Conservation (phyloP, 2,888 invertebrate genomes). For the Lochmaea crataegi region DNA sequence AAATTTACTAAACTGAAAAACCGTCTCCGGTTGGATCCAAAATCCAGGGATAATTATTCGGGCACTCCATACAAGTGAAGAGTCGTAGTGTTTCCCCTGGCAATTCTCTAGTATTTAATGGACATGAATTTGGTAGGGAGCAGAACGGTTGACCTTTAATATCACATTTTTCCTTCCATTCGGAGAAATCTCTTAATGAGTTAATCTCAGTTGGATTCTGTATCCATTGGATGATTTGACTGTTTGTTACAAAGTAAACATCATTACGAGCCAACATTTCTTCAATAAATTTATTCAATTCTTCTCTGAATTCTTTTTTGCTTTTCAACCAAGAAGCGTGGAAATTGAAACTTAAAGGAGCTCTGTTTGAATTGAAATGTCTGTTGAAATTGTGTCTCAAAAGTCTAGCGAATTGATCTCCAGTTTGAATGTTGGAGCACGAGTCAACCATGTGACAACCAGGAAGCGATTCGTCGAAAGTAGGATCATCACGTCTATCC, state of each 20-base stretch:
- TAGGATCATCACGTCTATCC: constrained; percentile 92
- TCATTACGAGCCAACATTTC: constrained; percentile 91
- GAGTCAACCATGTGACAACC: constrained; percentile 96
- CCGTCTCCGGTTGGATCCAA: constrained; percentile 95
- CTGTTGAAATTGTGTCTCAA: constrained; percentile 95
- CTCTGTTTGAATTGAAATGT: constrained; percentile 92
- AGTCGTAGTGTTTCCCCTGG: constrained; percentile 92
- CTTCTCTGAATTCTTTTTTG: constrained; percentile 92
- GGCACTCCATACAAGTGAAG: constrained; percentile 96
- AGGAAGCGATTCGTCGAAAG: constrained; percentile 91
- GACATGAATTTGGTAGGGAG: constrained; percentile 91
- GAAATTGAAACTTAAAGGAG: constrained; percentile 92
- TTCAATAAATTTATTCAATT: constrained; percentile 92
- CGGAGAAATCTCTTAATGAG: constrained; percentile 88
- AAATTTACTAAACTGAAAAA: constrained; percentile 83
- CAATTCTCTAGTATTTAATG: constrained; percentile 87
- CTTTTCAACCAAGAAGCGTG: constrained; percentile 96
- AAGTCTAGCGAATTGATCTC: constrained; percentile 90
- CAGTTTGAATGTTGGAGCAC: constrained; percentile 91
- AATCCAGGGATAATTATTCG: constrained; percentile 95
- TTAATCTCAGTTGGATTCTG: constrained; percentile 92
- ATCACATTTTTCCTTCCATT: constrained; percentile 96
- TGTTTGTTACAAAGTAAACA: constrained; percentile 92
- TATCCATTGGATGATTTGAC: constrained; percentile 94
- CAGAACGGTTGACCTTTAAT: constrained; percentile 94